phyloP scores from a whole-genome alignment of 2,113 vertebrate genomes.

The Sphaerodactylus townsendi region DNA sequence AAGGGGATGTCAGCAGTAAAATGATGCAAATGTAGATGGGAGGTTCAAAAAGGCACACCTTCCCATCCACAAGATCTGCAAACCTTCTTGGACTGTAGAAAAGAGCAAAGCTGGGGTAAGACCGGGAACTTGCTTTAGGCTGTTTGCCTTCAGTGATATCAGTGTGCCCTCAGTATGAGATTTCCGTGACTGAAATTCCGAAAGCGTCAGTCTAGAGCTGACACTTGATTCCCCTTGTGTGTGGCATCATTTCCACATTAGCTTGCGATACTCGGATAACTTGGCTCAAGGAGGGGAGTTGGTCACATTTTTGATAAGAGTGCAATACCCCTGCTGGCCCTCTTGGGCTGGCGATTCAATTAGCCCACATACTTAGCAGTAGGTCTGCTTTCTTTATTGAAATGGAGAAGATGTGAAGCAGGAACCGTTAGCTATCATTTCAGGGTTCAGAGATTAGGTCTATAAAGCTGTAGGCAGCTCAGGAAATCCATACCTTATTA shows the following conservation, averaged over 20 bases:
- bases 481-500: constrained; percentile 79
- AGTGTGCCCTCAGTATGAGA: background rate
- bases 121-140: background rate
- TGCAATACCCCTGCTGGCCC: background rate
- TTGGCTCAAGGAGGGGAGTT: background rate
- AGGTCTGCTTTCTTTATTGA: constrained; percentile 54
- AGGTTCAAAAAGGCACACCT: no score
- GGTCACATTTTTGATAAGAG: background rate
- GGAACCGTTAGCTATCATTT: constrained; percentile 71
- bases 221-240: background rate
- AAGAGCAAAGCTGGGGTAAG: no score
- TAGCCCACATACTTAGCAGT: accelerated
- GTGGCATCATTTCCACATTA: background rate
- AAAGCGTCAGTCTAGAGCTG: background rate
- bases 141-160: background rate
- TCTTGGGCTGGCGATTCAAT: accelerated
- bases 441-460: constrained; percentile 74
- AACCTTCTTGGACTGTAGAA: no score
- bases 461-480: constrained; percentile 64
- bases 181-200: background rate
- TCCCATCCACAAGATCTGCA: no score
- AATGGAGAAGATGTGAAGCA: constrained; percentile 66
- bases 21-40: no score
- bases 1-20: no score
- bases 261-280: background rate